Conservation (phyloP, 2,113 vertebrate genomes). For the Mugil cephalus region DNA sequence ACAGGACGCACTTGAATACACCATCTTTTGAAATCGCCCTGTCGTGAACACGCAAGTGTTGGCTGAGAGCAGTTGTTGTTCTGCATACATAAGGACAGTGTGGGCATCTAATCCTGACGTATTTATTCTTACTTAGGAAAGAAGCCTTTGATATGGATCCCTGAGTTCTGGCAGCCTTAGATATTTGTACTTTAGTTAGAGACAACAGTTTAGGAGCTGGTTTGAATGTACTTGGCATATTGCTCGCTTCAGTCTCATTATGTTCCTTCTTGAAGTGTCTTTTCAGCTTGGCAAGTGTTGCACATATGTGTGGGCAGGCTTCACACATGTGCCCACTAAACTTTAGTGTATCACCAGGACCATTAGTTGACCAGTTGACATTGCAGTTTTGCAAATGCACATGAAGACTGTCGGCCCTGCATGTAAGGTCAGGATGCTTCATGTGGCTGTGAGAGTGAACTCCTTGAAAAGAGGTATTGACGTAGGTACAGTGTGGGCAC, state of each 20-base stretch:
- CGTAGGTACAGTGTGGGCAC: slow-evolving; percentile 90
- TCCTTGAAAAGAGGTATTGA: slow-evolving; percentile 88
- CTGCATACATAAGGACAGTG: slow-evolving; percentile 88
- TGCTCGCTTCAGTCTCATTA: slow-evolving; percentile 77
- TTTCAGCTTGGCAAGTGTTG: slow-evolving; percentile 86
- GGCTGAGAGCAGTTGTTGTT: slow-evolving; percentile 86
- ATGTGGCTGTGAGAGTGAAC: slow-evolving; percentile 92
- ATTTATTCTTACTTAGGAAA: slow-evolving; percentile 82
- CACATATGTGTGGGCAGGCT: slow-evolving; percentile 86
- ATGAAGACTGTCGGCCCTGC: slow-evolving; percentile 87
- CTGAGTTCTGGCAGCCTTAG: slow-evolving; percentile 74
- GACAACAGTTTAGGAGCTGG: slow-evolving; percentile 74
- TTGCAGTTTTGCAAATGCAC: slow-evolving; percentile 83
- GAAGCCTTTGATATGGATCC: slow-evolving; percentile 78
- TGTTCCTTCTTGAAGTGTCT: slow-evolving; percentile 88
- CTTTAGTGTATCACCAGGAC: slow-evolving; percentile 83
- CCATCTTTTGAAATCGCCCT: slow-evolving; percentile 76
- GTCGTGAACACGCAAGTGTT: slow-evolving; percentile 88
- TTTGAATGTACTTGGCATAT: slow-evolving; percentile 60
- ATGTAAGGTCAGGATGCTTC: slow-evolving; percentile 83
- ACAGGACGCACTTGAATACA: slow-evolving; percentile 88
- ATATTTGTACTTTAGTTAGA: slow-evolving; percentile 72
- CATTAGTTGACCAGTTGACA: slow-evolving; percentile 72
- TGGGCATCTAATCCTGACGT: slow-evolving; percentile 86
- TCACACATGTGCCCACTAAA: slow-evolving; percentile 90